Evolutionary conservation across 2,797 vertebrate species (phyloP), one percentile per base, ranked within the genome.

Genomic region (Falco novaeseelandiae): DNA sequence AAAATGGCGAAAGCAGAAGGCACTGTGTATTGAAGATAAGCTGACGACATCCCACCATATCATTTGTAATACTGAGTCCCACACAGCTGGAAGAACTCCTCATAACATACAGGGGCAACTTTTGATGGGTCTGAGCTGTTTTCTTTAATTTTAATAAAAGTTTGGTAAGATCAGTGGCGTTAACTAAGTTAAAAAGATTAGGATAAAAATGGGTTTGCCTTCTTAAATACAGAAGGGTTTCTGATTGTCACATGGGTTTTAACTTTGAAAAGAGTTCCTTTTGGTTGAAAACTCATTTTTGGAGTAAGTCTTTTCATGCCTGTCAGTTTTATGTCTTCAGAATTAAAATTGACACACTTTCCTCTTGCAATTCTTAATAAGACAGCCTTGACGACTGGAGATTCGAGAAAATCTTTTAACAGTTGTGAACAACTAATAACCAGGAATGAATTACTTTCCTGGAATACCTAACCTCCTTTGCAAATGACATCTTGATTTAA

Each of bases 1-100:
- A 91, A 84, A 78, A 81, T 12, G 7, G 54, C 57, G 83, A 76
- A 94, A 92, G 67, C 57, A 83, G 57, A 93, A 95, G n/a, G 44
- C 14, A 12, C 8, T 42, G 23, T 46, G 71, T 40, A 61, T 22
- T 65, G 62, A 87, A 73, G 44, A 87, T 49, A 93, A 93, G 10
- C 57, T 91, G 79, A 80, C 12, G 61, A 23, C 32, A 14, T 79
- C 83, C 34, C 72, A 87, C 26, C 20, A 8, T 32, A 81, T 69
- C 9, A 5, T 21, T 72, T 1, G 4, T 51, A 91, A 61, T 49
- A 51, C 36, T 49, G n/a, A 70, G 14, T 83, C 19, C 36, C 32
- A 76, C 25, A 21, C 27, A 71, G 36, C 36, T 90, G 61, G 51
- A 81, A 71, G 59, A 74, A 48, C 30, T 88, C 13, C 21, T 76